These are phyloP conservation scores for Gallinago paraguaiae DNA, from an alignment of 2,113 vertebrate species.

Conservation along the genomic window DNA sequence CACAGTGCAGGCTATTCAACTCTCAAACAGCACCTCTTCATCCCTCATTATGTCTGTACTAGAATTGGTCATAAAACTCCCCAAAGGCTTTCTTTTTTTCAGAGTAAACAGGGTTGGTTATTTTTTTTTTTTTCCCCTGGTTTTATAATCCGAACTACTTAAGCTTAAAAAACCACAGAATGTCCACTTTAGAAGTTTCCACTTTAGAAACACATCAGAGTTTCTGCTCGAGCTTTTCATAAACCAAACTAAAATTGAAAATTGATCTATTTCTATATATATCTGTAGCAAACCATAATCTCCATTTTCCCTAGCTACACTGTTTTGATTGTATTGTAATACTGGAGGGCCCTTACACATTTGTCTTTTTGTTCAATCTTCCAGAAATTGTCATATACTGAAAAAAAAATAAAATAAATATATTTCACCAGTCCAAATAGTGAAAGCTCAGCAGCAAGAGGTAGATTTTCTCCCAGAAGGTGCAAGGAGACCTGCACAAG, in stretches of 20 bases:
- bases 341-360: not conserved
- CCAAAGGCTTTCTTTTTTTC: not conserved
- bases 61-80: not conserved
- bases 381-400: not conserved
- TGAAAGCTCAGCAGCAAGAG: not conserved
- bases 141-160: not conserved
- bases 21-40: not conserved
- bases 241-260: not conserved
- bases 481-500: not conserved
- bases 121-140: not conserved
- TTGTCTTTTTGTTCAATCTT: not conserved
- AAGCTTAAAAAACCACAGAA: not conserved
- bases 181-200: not conserved
- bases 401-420: not conserved
- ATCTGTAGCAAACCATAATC: not conserved
- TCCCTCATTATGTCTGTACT: not conserved
- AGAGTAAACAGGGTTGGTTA: not conserved
- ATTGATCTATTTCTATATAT: not conserved
- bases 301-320: not conserved
- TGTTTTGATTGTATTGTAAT: not conserved
- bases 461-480: not conserved
- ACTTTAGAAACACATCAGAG: not conserved
- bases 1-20: not conserved
- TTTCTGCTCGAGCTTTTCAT: not conserved
- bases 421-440: not conserved